A percentile compares a stretch with the other conserved stretches of the same genome.
Conservation (phyloP, 1,140 invertebrate genomes). For the Helicoverpa armigera region DNA sequence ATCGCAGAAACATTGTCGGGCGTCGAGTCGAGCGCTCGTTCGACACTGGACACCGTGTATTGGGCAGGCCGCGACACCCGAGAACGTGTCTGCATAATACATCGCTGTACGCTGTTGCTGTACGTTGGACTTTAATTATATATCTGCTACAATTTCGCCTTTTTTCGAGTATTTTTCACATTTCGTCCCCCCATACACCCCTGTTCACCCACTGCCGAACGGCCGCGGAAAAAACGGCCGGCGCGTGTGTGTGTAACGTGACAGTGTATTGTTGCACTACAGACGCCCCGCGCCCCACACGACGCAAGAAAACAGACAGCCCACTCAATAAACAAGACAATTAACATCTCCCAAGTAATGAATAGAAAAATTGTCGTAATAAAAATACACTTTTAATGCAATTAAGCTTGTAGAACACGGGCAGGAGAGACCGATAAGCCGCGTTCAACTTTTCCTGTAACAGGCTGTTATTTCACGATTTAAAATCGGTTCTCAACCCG, state of each 20-base stretch:
- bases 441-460: slow-evolving; percentile 85
- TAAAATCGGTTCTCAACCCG: slow-evolving; percentile 87
- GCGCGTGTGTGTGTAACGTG: slow-evolving; percentile 71
- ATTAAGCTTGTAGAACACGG: slow-evolving; percentile 80
- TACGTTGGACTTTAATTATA: slow-evolving; percentile 86
- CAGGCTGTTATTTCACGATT: slow-evolving; percentile 85
- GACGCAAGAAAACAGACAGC: slow-evolving; percentile 18
- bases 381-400: slow-evolving; percentile 81
- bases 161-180: slow-evolving; percentile 87
- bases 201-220: slow-evolving; percentile 68
- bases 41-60: slow-evolving; percentile 57
- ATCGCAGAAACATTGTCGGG: slow-evolving; percentile 24
- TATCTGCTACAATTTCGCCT: slow-evolving; percentile 86
- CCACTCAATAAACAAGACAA: slow-evolving; percentile 36
- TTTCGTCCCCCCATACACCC: slow-evolving; percentile 75
- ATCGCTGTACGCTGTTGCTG: slow-evolving; percentile 80
- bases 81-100: slow-evolving; percentile 82
- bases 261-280: slow-evolving; percentile 61
- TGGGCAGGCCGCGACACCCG: slow-evolving; percentile 72
- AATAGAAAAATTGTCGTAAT: slow-evolving; percentile 61
- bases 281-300: slow-evolving; percentile 28
- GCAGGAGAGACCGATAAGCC: slow-evolving; percentile 77
- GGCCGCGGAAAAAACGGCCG: slow-evolving; percentile 74
- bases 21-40: slow-evolving; percentile 9
- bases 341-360: slow-evolving; percentile 55